Conservation (phyloP, 2,888 invertebrate species). For the Drosophila planitibia region DNA sequence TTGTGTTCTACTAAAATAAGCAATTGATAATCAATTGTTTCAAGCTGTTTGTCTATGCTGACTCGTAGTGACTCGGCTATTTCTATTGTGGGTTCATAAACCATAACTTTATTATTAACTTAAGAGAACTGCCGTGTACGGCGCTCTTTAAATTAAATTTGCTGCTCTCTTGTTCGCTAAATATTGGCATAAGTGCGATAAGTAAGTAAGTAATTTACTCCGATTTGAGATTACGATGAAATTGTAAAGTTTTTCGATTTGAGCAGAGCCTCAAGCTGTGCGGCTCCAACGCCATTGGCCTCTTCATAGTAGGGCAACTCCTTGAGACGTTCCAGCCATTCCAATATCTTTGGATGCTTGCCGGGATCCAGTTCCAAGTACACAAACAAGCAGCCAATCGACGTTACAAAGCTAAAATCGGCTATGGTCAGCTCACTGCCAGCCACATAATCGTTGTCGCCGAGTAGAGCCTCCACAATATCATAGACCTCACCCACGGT, state of each 20-base stretch:
- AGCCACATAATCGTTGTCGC: slow-evolving; percentile 65
- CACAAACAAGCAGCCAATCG: slow-evolving; percentile 27
- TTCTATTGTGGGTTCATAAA: neutral
- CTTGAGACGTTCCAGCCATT: slow-evolving; percentile 70
- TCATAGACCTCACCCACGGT: slow-evolving; percentile 54
- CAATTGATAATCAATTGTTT: neutral
- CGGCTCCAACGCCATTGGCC: slow-evolving; percentile 60
- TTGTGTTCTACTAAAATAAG: neutral
- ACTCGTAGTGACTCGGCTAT: neutral
- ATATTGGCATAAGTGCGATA: neutral
- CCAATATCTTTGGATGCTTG: slow-evolving; percentile 60
- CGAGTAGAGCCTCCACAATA: slow-evolving; percentile 72
- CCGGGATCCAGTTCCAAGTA: slow-evolving; percentile 49
- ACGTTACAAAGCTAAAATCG: slow-evolving; percentile 71
- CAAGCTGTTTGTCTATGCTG: neutral
- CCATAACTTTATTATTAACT: neutral
- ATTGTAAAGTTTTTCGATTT: slow-evolving; percentile 68
- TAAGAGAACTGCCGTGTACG: neutral
- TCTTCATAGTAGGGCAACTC: slow-evolving; percentile 75
- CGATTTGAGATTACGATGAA: slow-evolving; percentile 18
- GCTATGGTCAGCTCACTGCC: slow-evolving; percentile 78
- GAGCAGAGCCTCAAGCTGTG: slow-evolving; percentile 48
- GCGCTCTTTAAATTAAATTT: neutral
- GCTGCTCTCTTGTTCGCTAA: neutral
- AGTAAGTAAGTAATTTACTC: neutral